These are phyloP conservation scores for Frankliniella fusca DNA, from an alignment of 2,888 invertebrate species.

Conservation along the genomic window DNA sequence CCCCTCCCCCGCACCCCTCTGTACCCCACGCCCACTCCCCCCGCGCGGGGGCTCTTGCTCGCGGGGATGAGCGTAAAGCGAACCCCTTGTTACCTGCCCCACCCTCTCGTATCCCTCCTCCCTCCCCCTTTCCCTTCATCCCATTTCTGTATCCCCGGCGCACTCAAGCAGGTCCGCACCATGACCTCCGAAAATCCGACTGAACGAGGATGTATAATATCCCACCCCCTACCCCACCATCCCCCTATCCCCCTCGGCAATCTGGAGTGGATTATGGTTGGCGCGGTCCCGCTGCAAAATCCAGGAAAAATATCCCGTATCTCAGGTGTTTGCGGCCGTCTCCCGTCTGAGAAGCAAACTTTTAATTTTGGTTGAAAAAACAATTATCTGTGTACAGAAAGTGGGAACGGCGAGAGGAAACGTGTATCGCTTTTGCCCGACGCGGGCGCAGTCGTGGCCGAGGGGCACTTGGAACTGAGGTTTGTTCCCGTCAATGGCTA, in stretches of 20 bases:
- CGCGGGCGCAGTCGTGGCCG: no score
- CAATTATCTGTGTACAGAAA: no score
- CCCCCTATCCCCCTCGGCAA: not conserved
- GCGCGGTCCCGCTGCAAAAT: no score
- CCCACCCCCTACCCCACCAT: not conserved
- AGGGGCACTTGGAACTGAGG: no score
- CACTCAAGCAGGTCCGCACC: no score
- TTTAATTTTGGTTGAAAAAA: no score
- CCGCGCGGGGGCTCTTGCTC: not conserved
- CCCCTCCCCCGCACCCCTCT: not conserved
- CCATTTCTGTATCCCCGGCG: not conserved
- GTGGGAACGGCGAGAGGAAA: no score
- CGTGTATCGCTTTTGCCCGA: no score
- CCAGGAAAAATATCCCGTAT: not conserved
- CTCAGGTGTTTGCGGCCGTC: not conserved
- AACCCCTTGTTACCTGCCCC: not conserved
- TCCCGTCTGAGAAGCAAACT: not conserved
- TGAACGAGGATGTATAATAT: no score
- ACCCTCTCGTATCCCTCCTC: not conserved
- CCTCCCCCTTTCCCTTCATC: not conserved
- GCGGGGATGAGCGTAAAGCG: slow-evolving; percentile 5
- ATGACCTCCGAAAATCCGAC: no score
- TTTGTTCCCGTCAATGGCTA: no score
- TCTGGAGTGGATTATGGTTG: not conserved
- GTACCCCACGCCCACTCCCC: not conserved